Base-by-base conservation (phyloP, 2,113 vertebrate species). In the Fregetta grallaria region DNA sequence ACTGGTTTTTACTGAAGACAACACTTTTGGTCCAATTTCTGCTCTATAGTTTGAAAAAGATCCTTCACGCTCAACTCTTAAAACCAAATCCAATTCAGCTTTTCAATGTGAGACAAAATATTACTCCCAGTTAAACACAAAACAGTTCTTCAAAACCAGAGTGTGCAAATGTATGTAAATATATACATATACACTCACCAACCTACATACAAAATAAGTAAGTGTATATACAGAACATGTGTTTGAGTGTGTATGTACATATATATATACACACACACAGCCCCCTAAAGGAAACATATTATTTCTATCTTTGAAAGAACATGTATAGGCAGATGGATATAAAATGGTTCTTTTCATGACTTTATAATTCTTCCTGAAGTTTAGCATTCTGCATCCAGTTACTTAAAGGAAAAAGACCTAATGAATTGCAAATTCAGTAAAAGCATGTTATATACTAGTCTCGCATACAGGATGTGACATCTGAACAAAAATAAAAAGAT, bases 211-310 rank as follows among this genome's bases (percentile, higher is more conserved):
- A 42, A 63, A 72, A 32, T 15, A 63, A 38, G 6, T 21, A 21
- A 62, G 3, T 4, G 2, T 26, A 11, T 36, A 5, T 8, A 30
- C 15, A n/a, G 9, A 42, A 20, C n/a, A 61, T 16, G 13, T 7
- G 7, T 62, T 62, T 94, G 16, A 74, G 27, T 5, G 2, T 36
- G 4, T 27, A 26, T 4, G 10, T n/a, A 25, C 5, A 10, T 9
- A 10, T 1, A 20, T 3, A 17, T 2, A 55, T 3, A 40, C 12
- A 59, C 11, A 53, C 30, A 55, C 13, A 68, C 0, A 27, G 3
- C 1, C 11, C 20, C 22, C 47, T 26, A 76, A 91, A 68, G 29
- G 8, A 81, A 62, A 34, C 5, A 18, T 14, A 0, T 20, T 20
- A 50, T 63, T 70, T 65, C 1, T 53, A 29, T 23, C 21, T 71